phyloP scores from a whole-genome alignment of 1,140 invertebrate species.

The Calephelis virginiensis region DNA sequence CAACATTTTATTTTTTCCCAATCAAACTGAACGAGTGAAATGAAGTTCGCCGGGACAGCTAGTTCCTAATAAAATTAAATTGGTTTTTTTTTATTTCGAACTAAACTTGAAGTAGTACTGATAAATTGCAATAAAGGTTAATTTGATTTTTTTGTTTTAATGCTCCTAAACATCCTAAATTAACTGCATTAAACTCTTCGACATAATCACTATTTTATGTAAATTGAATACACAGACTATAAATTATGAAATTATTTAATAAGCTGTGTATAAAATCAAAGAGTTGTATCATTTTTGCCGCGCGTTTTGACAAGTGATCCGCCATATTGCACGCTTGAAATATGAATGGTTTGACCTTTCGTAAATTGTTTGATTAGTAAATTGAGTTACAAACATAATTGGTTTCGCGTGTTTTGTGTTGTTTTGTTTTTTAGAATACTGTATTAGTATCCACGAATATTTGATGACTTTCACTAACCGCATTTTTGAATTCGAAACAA shows the following conservation, averaged over 20 bases:
- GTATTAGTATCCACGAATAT: background rate
- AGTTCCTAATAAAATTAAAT: too few species aligned
- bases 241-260: conserved; percentile 1
- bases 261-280: conserved; percentile 5
- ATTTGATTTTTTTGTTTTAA: background rate
- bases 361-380: conserved; percentile 17
- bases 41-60: too few species aligned
- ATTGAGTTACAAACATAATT: conserved; percentile 16
- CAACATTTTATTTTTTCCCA: too few species aligned
- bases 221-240: conserved; percentile 9
- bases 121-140: too few species aligned
- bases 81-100: too few species aligned
- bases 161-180: background rate
- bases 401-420: conserved; percentile 5
- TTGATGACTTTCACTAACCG: background rate
- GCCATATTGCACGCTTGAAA: conserved; percentile 17
- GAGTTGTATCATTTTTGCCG: conserved; percentile 12
- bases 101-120: too few species aligned
- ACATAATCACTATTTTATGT: background rate
- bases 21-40: too few species aligned
- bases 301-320: conserved; percentile 16
- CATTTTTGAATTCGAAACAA: background rate
- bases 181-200: background rate
- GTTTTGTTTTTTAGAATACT: conserved; percentile 4
- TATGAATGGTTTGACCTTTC: conserved; percentile 11